Percentiles rank a stretch among this genome's conserved stretches.
Conservation (phyloP, 1,140 invertebrate genomes). For the Ceratosolen solmsi region DNA sequence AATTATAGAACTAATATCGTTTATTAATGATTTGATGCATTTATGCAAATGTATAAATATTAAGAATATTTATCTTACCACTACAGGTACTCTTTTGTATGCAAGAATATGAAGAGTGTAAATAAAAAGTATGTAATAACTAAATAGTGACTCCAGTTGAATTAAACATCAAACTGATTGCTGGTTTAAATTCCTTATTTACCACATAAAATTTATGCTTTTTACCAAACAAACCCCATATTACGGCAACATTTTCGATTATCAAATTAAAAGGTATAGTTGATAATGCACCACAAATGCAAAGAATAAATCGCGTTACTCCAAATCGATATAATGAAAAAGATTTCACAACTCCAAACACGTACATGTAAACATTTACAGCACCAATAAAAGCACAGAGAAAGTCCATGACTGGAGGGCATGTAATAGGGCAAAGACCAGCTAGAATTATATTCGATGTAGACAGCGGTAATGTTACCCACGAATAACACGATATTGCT, state of each 20-base stretch:
- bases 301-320: conserved; percentile 83
- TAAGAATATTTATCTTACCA: background rate
- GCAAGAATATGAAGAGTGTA: background rate
- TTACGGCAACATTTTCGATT: conserved; percentile 94
- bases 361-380: conserved; percentile 96
- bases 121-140: no score
- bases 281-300: conserved; percentile 87
- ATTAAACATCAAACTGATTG: conserved; percentile 5
- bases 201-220: conserved; percentile 97
- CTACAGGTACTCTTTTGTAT: background rate
- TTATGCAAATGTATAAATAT: background rate
- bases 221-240: conserved; percentile 92
- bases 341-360: conserved; percentile 96
- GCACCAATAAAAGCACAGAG: conserved; percentile 91
- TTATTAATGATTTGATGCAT: background rate
- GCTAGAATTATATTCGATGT: conserved; percentile 91
- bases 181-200: conserved; percentile 81
- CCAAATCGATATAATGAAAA: conserved; percentile 92
- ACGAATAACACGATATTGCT: conserved; percentile 93
- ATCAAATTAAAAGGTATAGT: conserved; percentile 94
- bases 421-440: conserved; percentile 89
- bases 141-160: background rate
- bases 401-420: conserved; percentile 87
- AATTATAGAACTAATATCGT: background rate
- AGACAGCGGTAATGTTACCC: conserved; percentile 94